phyloP scores from a whole-genome alignment of 2,113 vertebrate species.

The Psettodes erumei region DNA sequence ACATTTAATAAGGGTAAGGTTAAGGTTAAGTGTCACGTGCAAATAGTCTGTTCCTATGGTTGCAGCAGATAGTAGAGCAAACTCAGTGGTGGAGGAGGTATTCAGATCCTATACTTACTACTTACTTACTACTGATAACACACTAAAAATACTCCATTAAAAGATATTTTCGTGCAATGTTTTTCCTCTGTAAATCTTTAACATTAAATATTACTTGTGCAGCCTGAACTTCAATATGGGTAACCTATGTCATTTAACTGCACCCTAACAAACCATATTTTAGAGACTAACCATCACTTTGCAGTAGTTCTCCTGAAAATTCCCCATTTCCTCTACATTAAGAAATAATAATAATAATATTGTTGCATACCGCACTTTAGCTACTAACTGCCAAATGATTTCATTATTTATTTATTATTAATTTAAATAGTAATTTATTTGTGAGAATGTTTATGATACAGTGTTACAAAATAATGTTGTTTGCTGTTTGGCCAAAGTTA shows the following conservation, averaged over 20 bases:
- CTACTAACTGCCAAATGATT: neutral
- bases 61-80: neutral
- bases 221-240: neutral
- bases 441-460: neutral
- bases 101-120: too few species aligned
- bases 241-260: neutral
- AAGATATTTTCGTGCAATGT: too few species aligned
- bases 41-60: neutral
- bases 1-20: neutral
- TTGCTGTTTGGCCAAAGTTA: too few species aligned
- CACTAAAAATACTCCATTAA: neutral
- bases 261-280: neutral
- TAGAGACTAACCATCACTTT: neutral
- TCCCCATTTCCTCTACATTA: neutral
- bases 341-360: neutral
- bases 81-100: neutral
- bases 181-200: conserved; percentile 37
- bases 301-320: neutral
- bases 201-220: neutral
- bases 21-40: neutral
- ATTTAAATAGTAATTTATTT: neutral
- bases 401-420: too few species aligned
- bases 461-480: too few species aligned
- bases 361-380: neutral
- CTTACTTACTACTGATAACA: neutral